Conservation (phyloP, 1,140 invertebrate species). For the Cotesia chilonis region DNA sequence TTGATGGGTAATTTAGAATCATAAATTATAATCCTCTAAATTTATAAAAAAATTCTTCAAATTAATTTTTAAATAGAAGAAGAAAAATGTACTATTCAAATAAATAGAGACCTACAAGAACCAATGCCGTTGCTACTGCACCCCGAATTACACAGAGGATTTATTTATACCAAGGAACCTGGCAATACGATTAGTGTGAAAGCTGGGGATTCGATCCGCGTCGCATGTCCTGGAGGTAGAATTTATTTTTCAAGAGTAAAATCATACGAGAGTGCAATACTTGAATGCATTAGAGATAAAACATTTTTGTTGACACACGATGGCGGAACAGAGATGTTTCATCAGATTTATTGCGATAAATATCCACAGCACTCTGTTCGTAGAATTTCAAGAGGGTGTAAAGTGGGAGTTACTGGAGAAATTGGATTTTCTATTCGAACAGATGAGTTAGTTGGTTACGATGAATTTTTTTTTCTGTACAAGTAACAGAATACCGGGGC, state of each 20-base stretch:
- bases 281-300: conserved; percentile 26
- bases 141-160: conserved; percentile 17
- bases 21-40: too few relatives aligned
- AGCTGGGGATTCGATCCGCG: conserved; percentile 38
- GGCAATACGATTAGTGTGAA: conserved; percentile 21
- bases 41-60: too few relatives aligned
- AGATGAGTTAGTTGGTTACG: conserved; percentile 10
- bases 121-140: conserved; percentile 40
- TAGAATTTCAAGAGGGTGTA: conserved; percentile 33
- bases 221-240: conserved; percentile 43
- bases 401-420: conserved; percentile 37
- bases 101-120: conserved; percentile 36
- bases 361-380: conserved; percentile 32
- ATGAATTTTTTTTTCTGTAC: neutral
- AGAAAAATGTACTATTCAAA: conserved; percentile 26
- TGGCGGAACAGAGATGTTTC: conserved; percentile 20
- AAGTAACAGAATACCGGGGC: too few relatives aligned
- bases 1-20: neutral
- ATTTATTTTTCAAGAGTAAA: conserved; percentile 14
- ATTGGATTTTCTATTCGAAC: conserved; percentile 49
- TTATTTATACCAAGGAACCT: conserved; percentile 31
- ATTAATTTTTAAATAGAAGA: neutral
- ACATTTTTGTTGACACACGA: conserved; percentile 17
- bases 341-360: neutral
- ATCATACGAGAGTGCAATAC: conserved; percentile 11